Evolutionary conservation across 2,113 vertebrate genomes (phyloP).

Genomic region (Blennius ocellaris): DNA sequence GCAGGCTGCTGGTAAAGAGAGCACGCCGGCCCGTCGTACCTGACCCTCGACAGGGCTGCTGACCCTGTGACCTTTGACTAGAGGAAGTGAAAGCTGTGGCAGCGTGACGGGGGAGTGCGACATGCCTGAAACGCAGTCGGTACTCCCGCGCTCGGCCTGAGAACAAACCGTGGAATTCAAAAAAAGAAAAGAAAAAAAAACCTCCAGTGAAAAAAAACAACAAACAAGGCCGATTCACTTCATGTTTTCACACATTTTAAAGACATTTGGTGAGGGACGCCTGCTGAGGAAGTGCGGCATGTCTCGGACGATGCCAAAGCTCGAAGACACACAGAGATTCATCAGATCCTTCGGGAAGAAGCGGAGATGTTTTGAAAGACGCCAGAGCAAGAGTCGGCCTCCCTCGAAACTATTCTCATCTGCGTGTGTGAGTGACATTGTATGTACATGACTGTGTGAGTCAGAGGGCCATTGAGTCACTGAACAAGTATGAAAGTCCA

Average conservation of each 20-base stretch:
- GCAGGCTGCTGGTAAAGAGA: constrained; percentile 50
- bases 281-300: constrained; percentile 43
- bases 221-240: constrained; percentile 41
- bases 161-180: constrained; percentile 34
- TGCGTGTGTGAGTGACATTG: constrained; percentile 26
- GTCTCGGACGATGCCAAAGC: constrained; percentile 47
- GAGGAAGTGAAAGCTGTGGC: constrained; percentile 73
- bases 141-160: constrained; percentile 39
- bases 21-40: constrained; percentile 24
- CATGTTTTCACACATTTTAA: constrained; percentile 46
- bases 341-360: constrained; percentile 2
- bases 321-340: constrained; percentile 9
- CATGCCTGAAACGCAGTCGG: constrained; percentile 54
- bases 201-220: constrained; percentile 41
- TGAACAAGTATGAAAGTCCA: constrained; percentile 47
- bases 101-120: constrained; percentile 67
- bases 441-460: constrained; percentile 53
- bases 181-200: too few species aligned
- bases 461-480: constrained; percentile 66
- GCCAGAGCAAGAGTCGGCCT: background rate
- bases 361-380: background rate
- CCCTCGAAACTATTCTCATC: constrained; percentile 7
- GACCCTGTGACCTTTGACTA: constrained; percentile 74
- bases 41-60: constrained; percentile 67
- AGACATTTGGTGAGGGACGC: constrained; percentile 6